Evolutionary conservation across 2,888 invertebrate species (phyloP), one percentile per base, ranked within the genome.

Genomic region (Scelioninae gen. 2): DNA sequence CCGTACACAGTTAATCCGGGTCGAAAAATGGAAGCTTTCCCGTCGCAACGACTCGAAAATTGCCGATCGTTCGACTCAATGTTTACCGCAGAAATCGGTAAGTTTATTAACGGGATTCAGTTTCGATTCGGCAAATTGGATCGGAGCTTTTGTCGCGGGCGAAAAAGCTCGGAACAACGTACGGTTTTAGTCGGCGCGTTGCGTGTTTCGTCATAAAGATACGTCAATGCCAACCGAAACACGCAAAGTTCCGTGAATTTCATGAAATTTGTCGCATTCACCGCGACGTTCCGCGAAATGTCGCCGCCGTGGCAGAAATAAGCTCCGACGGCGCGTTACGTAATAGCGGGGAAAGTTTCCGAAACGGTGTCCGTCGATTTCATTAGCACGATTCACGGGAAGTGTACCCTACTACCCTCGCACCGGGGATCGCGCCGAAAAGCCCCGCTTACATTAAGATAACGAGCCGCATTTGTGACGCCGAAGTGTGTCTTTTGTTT

Each of bases 201-300:
- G 43, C 50, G 16, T 18, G 28, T 61, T 61, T 53, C 53, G 18
- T 61, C 53, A 46, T 39, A 33, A 37, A 37, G 22, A 53, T 61
- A 53, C 64, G 52, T 64, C 57, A 58, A 57, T 58, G 45, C 39
- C 43, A 48, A 58, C 57, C 39, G 16, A 65, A 65, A 58, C n/a
- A n/a, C 50, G 25, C 60, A 60, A 55, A 72, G 57, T 67, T 61
- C n/a, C 18, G 16, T 52, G 65, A 19, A 72, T 58, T 61, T 16
- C 55, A 46, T 48, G 60, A 65, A 71, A 71, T 71, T 71, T 63
- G 58, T 65, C 45, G 52, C 39, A 60, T 60, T 53, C 46, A 55
- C 53, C 45, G 16, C 19, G 45, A 57, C 58, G 50, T 52, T 53
- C 35, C 45, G 45, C 57, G 39, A 46, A 65, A 43, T 22, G 31